Evolutionary conservation across 1,140 invertebrate genomes (phyloP), one percentile per base, ranked within the genome.

Genomic region (Cydia fagiglandana): DNA sequence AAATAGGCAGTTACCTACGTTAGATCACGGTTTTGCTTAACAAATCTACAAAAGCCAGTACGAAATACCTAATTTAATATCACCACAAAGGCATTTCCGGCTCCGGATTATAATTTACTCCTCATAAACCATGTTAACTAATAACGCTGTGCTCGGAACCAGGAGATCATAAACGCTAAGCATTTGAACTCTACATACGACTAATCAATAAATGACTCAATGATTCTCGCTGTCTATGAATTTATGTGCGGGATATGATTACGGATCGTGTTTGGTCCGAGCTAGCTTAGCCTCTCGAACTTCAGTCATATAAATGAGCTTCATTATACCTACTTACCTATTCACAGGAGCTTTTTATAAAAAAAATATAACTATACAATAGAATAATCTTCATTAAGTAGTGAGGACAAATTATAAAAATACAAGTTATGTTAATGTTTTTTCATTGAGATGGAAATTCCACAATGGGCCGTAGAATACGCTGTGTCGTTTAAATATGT

Each of bases 61-160:
- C 56, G 56, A 24, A 24, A 61, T 24, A 61, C 66, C 66, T 17
- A 70, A 70, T 70, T 70, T 38, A 38, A 24, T 61, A 61, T 61
- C 15, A n/a, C 13, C 17, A 1, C 34, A 41, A n/a, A 70, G 38
- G 13, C 13, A 70, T 45, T 38, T 70, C 15, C 66, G n/a, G 66
- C 30, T 17, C 6, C 66, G n/a, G 30, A 17, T 70, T 41, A 70
- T 70, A 70, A 70, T 70, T 70, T 70, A 70, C 34, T 70, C 66
- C 66, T 38, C 66, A 70, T 70, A 70, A 70, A 70, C 66, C 66
- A 17, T 70, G 66, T 70, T 70, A 41, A 41, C 66, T 30, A 70
- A 70, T 70, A 70, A 70, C 20, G 15, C 30, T n/a, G 30, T n/a
- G 30, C n/a, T 70, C 20, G 12, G 20, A 24, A 61, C 56, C 10